Evolutionary conservation across 2,888 invertebrate genomes (phyloP).

Genomic region (Drosophila stalkeri): DNA sequence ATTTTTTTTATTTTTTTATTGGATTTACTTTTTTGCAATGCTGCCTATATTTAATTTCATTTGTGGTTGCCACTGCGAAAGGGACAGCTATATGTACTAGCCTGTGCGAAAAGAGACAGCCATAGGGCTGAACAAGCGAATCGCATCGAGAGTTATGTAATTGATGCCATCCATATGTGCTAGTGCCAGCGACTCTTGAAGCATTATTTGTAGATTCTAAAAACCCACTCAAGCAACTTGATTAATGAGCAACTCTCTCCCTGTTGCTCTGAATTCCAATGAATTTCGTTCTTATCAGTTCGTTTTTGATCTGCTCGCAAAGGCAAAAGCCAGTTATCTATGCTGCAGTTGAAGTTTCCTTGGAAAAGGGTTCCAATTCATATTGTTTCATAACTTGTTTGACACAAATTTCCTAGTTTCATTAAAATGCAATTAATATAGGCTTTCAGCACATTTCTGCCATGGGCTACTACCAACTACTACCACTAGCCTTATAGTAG

Average conservation of each 20-base stretch:
- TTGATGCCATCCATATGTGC: constrained; percentile 46
- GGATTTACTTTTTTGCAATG: constrained; percentile 29
- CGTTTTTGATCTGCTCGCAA: constrained; percentile 24
- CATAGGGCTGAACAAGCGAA: constrained; percentile 19
- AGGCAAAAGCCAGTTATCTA: not conserved
- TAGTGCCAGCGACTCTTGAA: constrained; percentile 27
- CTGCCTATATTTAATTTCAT: constrained; percentile 74
- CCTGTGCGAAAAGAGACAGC: constrained; percentile 26
- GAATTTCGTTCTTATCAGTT: constrained; percentile 24
- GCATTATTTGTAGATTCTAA: not conserved
- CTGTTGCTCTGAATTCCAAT: constrained; percentile 2
- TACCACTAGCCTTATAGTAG: constrained; percentile 20
- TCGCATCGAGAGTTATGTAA: constrained; percentile 23
- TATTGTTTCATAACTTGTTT: constrained; percentile 19
- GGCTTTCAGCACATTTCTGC: constrained; percentile 74
- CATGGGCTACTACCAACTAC: constrained; percentile 5
- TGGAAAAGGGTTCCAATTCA: constrained; percentile 42
- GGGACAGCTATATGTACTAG: constrained; percentile 15
- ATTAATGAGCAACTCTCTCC: constrained; percentile 22
- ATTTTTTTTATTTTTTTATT: constrained; percentile 30
- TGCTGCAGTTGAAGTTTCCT: constrained; percentile 13
- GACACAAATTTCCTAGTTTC: constrained; percentile 53
- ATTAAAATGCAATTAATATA: constrained; percentile 79
- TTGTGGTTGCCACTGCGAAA: constrained; percentile 59
- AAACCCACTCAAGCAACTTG: constrained; percentile 17